Base-by-base conservation (phyloP, 2,888 invertebrate species). In the Morpho helenor region DNA sequence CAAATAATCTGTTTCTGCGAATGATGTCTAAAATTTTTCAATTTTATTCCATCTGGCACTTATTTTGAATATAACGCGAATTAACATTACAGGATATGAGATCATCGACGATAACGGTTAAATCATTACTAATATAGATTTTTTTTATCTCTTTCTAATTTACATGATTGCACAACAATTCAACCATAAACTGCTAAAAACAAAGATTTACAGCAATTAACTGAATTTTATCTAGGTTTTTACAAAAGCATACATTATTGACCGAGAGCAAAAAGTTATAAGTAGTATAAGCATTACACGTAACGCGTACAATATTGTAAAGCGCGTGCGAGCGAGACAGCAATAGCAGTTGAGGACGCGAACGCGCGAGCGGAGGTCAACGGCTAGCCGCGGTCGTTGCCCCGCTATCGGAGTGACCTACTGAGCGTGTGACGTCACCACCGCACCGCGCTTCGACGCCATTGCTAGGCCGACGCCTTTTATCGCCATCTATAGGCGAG, bases 371-470 rank as follows among this genome's bases (percentile, higher is more conserved):
- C 89, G 89, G 91, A 91, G 91, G 91, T 91, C 91, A 91, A 91
- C 91, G 91, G 88, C 91, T 90, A 91, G 87, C 88, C 85, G 91
- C 91, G 91, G 91, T 90, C 91, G 90, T 91, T 90, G 91, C 90
- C 90, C 91, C 82, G 89, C 89, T 90, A 90, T 90, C 90, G 89
- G 83, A 90, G 88, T 91, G 91, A 91, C 91, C 91, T 90, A 91
- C 90, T 91, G 84, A 91, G 90, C 88, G 89, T 75, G 91, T 87
- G 90, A 92, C 90, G 90, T 90, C 90, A 90, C 72, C 82, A 74
- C 82, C 83, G 84, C 87, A 82, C 83, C 83, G 84, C 82, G 79
- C 84, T 78, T 71, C 74, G 68, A 66, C 79, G 80, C 78, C 82
- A 80, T 80, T 80, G 80, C 80, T 80, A 77, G 67, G 68, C 73